Evolutionary conservation across 2,888 invertebrate genomes (phyloP).

Genomic region (Callimorpha dominula): DNA sequence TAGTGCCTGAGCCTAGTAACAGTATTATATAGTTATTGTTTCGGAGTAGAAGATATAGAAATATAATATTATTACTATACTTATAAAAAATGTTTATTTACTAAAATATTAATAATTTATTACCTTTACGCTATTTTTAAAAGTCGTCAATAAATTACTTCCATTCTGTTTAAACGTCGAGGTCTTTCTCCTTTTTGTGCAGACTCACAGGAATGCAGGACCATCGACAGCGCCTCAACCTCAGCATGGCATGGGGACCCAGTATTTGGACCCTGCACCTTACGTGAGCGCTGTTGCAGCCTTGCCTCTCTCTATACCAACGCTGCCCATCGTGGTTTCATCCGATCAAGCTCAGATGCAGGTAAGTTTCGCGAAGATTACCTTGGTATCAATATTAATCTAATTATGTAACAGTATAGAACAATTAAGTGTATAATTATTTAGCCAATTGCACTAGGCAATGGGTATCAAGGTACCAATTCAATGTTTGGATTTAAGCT

Average conservation of each 20-base stretch:
- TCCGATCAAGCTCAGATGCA: conserved; percentile 74
- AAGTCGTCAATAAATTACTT: background rate
- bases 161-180: background rate
- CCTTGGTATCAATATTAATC: background rate
- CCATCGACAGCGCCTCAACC: conserved; percentile 72
- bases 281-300: conserved; percentile 65
- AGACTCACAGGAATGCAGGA: conserved; percentile 51
- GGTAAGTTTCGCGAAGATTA: conserved; percentile 54
- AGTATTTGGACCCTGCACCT: conserved; percentile 73
- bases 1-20: no score
- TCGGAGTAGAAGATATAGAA: no score
- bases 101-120: no score
- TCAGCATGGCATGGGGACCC: conserved; percentile 73
- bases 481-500: conserved; percentile 10
- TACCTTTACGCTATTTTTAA: no score
- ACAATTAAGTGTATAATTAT: no score
- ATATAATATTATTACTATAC: no score
- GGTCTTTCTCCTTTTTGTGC: conserved; percentile 27
- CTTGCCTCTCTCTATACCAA: conserved; percentile 59
- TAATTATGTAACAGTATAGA: background rate
- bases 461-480: no score
- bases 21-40: no score
- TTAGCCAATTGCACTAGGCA: no score
- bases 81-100: no score
- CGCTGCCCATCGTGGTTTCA: conserved; percentile 69